These are phyloP conservation scores for Teleogryllus oceanicus DNA, from an alignment of 2,888 invertebrate species.

Conservation along the genomic window DNA sequence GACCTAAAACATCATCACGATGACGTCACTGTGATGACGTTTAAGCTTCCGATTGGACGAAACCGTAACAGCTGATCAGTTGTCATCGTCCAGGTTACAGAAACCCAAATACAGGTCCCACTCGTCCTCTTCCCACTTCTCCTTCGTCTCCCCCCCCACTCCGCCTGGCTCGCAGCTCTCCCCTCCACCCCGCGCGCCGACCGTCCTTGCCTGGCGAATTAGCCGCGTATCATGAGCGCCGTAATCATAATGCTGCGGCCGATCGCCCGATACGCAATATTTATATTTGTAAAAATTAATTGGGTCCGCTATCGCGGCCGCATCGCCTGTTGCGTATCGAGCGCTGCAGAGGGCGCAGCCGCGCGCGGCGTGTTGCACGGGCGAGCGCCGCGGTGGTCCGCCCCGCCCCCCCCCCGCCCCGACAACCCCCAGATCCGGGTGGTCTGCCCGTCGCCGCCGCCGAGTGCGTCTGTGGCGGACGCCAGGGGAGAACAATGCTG, in stretches of 20 bases:
- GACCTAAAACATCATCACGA: too few relatives aligned
- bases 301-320: background rate
- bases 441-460: background rate
- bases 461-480: too few relatives aligned
- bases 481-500: too few relatives aligned
- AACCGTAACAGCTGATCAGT: too few relatives aligned
- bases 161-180: too few relatives aligned
- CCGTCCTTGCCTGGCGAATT: background rate
- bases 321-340: background rate
- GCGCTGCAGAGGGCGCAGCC: background rate
- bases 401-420: background rate
- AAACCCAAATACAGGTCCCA: too few relatives aligned
- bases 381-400: background rate
- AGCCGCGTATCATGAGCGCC: background rate
- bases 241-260: background rate
- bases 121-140: too few relatives aligned
- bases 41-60: too few relatives aligned
- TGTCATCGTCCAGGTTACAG: too few relatives aligned
- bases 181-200: too few relatives aligned
- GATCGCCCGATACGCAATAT: background rate
- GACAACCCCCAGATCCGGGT: background rate
- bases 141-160: too few relatives aligned
- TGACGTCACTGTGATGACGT: too few relatives aligned
- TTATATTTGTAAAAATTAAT: conserved; percentile 18
- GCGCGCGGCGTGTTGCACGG: background rate